Evolutionary conservation across 2,888 invertebrate species (phyloP), one percentile per base, ranked within the genome.

Genomic region (Rhabditoides inermis): DNA sequence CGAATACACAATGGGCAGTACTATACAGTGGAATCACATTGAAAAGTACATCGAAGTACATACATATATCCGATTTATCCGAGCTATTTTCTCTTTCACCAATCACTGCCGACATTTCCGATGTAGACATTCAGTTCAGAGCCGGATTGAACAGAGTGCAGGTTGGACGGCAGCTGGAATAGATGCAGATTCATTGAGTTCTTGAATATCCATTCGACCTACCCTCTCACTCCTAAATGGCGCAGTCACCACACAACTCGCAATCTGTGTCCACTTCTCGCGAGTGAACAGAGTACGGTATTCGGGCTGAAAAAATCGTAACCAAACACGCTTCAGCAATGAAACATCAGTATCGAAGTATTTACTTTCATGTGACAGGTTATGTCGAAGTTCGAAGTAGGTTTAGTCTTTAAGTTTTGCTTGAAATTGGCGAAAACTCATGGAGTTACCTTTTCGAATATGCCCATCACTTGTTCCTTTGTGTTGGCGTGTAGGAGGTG

Each of bases 251-350:
- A 72, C 63, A 55, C 72, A 70, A 49, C 62, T 53, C 44, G 70
- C 64, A 25, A 72, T 72, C 28, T 69, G 67, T 23, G 60, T 58
- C 73, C 73, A 73, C 53, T 73, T 73, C 23, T 61, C 60, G 7
- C 57, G 59, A 6, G 70, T 63, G 49, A 73, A 73, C 48, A 66
- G 49, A 25, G 65, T 56, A 30, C 68, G 62, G 44, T 72, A 73
- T 25, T 73, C 67, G 3, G 62, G 57, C 0, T 50, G 41, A 44
- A 26, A 42, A 37, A 28, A 42, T 12, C 45, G 5, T 26, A 49
- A 30, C 47, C 20, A 48, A 5, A 41, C 23, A 39, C 18, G 4
- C 22, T 32, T 23, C 25, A 51, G 5, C 12, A 26, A 40, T 48
- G 10, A 45, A 26, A n/a, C 26, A 35, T 44, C n/a, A 15, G 20